A percentile compares a stretch with the other conserved stretches of the same genome.
phyloP scores from a whole-genome alignment of 2,113 vertebrate genomes.

The Microcebus griseorufus region DNA sequence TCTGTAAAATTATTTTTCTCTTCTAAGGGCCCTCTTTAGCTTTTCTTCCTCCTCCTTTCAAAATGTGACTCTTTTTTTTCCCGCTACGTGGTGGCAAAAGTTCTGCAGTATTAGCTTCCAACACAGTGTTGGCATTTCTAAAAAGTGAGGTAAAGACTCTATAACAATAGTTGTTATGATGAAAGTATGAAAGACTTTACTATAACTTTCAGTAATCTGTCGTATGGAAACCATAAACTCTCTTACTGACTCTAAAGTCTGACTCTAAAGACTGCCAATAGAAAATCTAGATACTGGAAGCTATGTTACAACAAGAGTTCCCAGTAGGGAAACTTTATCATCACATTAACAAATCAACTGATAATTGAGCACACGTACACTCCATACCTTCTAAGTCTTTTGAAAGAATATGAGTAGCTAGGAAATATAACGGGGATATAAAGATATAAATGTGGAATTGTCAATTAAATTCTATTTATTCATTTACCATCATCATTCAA shows the following conservation, averaged over 20 bases:
- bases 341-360: background rate
- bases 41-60: background rate
- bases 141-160: background rate
- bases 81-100: background rate
- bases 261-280: background rate
- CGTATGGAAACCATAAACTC: background rate
- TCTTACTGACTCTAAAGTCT: background rate
- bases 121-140: background rate
- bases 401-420: slow-evolving; percentile 29
- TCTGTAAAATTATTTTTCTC: background rate
- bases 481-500: background rate
- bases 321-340: background rate
- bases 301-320: background rate
- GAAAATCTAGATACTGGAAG: slow-evolving; percentile 8
- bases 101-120: slow-evolving; percentile 9
- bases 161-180: background rate
- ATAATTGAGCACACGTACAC: slow-evolving; percentile 20
- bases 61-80: background rate
- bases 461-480: background rate
- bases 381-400: background rate
- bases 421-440: background rate
- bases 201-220: background rate
- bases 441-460: background rate
- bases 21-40: background rate
- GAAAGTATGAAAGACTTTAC: background rate